Conservation (phyloP, 1,140 invertebrate genomes). For the Pollicipes pollicipes region DNA sequence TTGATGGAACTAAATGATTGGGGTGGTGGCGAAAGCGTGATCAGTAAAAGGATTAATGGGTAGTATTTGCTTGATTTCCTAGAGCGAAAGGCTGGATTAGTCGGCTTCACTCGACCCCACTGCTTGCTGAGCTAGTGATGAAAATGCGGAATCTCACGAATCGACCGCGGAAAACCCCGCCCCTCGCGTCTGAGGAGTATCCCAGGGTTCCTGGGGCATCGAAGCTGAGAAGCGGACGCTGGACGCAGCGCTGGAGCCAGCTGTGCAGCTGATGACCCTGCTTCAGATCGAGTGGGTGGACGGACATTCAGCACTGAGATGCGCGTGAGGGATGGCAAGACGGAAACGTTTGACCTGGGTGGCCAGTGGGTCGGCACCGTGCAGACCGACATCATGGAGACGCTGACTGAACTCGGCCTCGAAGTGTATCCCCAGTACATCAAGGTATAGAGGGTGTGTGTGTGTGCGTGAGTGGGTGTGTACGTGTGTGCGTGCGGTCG, state of each 20-base stretch:
- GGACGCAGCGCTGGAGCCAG: too few species aligned
- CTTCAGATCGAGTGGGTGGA: background rate
- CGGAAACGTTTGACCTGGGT: slow-evolving; percentile 20
- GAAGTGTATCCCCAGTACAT: slow-evolving; percentile 8
- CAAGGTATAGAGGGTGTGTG: too few species aligned
- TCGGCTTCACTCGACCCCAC: too few species aligned
- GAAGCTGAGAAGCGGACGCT: background rate
- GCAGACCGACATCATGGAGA: slow-evolving; percentile 20
- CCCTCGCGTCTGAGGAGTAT: background rate
- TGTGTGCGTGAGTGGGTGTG: too few species aligned
- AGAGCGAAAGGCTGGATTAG: too few species aligned
- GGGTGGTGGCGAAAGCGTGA: too few species aligned
- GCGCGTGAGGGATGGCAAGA: slow-evolving; percentile 13
- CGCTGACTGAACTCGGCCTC: slow-evolving; percentile 20
- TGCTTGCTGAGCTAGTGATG: too few species aligned
- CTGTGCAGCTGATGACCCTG: background rate
- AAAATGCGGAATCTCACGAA: too few species aligned
- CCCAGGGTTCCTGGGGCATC: background rate
- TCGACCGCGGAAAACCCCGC: background rate
- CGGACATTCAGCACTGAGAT: background rate
- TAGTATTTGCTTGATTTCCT: too few species aligned
- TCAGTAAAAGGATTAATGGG: too few species aligned
- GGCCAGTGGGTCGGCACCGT: slow-evolving; percentile 22
- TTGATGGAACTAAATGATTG: too few species aligned
- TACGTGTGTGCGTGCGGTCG: too few species aligned